Conservation (phyloP, 1,140 invertebrate genomes). For the Macrobrachium rosenbergii region DNA sequence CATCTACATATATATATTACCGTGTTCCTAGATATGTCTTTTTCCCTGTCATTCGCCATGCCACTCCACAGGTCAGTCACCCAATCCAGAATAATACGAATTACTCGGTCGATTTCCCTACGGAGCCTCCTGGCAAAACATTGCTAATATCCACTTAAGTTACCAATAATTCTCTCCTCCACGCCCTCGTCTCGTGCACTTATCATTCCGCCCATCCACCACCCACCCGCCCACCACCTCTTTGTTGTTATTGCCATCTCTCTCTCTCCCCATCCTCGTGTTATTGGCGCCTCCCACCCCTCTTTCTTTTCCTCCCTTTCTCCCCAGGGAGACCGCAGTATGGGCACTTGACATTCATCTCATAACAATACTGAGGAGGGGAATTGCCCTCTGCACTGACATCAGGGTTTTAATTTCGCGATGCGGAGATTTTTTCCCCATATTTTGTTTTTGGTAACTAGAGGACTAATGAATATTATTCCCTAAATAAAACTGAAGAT, state of each 20-base stretch:
- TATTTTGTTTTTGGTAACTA: too few relatives aligned
- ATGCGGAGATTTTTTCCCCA: background rate
- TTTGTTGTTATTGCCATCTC: background rate
- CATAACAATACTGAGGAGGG: slow-evolving; percentile 4
- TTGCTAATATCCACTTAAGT: too few relatives aligned
- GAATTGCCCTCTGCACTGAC: background rate
- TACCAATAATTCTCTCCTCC: background rate
- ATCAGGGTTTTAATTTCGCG: background rate
- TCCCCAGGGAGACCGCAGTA: background rate
- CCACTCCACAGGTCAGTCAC: too few relatives aligned
- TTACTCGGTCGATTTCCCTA: too few relatives aligned
- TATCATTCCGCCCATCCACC: background rate
- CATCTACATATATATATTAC: too few relatives aligned
- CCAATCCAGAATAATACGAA: too few relatives aligned
- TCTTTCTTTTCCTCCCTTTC: background rate
- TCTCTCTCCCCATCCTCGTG: background rate
- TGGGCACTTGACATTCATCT: slow-evolving; percentile 19
- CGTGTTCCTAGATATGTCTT: too few relatives aligned
- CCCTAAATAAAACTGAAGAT: too few relatives aligned
- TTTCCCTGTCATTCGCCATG: too few relatives aligned
- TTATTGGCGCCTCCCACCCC: background rate
- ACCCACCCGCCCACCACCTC: background rate
- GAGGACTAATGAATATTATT: too few relatives aligned
- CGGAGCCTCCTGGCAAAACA: too few relatives aligned
- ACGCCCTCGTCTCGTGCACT: background rate